phyloP scores from a whole-genome alignment of 2,888 invertebrate species.

The Troglohyphantes excavatus region DNA sequence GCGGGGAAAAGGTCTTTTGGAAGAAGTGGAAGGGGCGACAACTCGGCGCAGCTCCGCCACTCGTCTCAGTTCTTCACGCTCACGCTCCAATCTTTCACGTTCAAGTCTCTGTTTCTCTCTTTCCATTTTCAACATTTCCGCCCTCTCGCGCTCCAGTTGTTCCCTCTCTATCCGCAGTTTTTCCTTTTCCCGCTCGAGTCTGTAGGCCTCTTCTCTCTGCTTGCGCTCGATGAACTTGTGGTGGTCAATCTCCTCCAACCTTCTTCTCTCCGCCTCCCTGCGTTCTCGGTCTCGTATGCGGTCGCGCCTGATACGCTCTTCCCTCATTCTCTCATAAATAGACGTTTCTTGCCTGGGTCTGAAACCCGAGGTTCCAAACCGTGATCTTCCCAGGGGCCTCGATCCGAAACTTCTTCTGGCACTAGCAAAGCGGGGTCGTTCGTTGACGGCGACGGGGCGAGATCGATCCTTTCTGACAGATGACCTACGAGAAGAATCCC shows the following conservation, averaged over 20 bases:
- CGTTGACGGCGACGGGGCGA: constrained; percentile 15
- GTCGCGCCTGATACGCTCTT: constrained; percentile 25
- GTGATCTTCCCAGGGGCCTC: constrained; percentile 6
- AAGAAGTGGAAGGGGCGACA: background rate
- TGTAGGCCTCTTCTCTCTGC: constrained; percentile 92
- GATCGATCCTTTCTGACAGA: background rate
- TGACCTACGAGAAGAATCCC: constrained; percentile 13
- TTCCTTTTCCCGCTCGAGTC: constrained; percentile 86
- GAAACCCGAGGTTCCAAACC: constrained; percentile 20
- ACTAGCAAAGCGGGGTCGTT: constrained; percentile 1
- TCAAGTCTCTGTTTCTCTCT: constrained; percentile 86
- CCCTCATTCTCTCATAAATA: constrained; percentile 34
- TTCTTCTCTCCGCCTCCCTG: constrained; percentile 88
- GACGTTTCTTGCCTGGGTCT: constrained; percentile 21
- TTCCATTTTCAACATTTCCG: constrained; percentile 92
- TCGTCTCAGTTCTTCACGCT: constrained; percentile 62
- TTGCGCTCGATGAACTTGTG: constrained; percentile 91
- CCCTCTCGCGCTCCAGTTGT: constrained; percentile 85
- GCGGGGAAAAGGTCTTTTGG: constrained; percentile 48
- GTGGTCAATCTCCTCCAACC: constrained; percentile 90
- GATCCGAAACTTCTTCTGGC: constrained; percentile 35
- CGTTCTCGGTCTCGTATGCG: constrained; percentile 81
- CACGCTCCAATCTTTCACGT: constrained; percentile 82
- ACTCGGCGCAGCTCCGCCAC: constrained; percentile 66
- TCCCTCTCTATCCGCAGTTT: constrained; percentile 82